Conservation (phyloP, 2,113 vertebrate genomes). For the Apeltes quadracus region DNA sequence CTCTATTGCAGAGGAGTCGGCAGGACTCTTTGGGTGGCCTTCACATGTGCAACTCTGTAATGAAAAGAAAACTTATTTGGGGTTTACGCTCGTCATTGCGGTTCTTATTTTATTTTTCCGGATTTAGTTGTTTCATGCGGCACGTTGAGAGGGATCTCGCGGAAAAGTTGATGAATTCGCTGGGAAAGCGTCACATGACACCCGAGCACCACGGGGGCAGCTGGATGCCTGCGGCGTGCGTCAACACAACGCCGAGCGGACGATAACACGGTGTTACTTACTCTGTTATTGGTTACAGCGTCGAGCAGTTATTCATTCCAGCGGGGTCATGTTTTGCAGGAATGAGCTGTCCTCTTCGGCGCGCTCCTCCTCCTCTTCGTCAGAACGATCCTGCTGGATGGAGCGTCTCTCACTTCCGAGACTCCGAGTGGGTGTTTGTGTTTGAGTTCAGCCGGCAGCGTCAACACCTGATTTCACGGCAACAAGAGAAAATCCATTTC, state of each 20-base stretch:
- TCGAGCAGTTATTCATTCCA: not conserved
- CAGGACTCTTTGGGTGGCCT: conserved; percentile 47
- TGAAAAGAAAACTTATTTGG: conserved; percentile 38
- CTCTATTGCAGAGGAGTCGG: not conserved
- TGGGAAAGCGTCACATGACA: not conserved
- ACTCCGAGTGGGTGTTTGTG: conserved; percentile 37
- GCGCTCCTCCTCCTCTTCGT: conserved; percentile 14
- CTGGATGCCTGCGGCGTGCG: conserved; percentile 10
- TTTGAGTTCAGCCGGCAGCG: conserved; percentile 44
- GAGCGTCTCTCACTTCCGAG: conserved; percentile 8
- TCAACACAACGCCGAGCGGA: conserved; percentile 16
- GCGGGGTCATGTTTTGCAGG: conserved; percentile 26
- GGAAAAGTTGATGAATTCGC: conserved; percentile 22
- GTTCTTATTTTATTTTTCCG: not conserved
- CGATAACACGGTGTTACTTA: conserved; percentile 22
- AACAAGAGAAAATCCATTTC: conserved; percentile 63
- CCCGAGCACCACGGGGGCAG: not conserved
- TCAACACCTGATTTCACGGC: conserved; percentile 31
- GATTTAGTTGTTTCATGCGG: not conserved
- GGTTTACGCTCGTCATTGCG: conserved; percentile 19
- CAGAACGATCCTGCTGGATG: conserved; percentile 17
- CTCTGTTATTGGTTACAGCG: not conserved
- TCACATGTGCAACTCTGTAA: conserved; percentile 34
- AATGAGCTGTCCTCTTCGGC: conserved; percentile 1
- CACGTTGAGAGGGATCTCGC: conserved; percentile 1